A percentile compares a stretch with the other conserved stretches of the same genome.
phyloP scores from a whole-genome alignment of 2,888 invertebrate species.

The Cheilosia soror region DNA sequence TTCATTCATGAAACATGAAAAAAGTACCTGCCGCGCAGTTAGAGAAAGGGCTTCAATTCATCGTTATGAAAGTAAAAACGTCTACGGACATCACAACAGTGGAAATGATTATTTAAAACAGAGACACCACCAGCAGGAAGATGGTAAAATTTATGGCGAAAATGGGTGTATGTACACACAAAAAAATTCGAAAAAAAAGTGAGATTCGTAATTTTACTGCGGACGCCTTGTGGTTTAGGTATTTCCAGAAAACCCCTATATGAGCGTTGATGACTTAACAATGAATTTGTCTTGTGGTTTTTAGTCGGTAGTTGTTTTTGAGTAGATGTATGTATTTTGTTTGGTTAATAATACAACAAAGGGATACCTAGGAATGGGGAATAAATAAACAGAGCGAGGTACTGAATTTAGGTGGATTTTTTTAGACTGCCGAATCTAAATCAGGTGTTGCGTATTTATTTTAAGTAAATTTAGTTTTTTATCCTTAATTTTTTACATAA shows the following conservation, averaged over 20 bases:
- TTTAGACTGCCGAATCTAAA: not conserved
- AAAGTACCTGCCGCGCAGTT: constrained; percentile 6
- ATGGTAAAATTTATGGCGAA: constrained; percentile 53
- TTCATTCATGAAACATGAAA: constrained; percentile 30
- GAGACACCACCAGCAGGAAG: constrained; percentile 17
- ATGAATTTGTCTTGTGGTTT: constrained; percentile 68
- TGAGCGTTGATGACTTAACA: constrained; percentile 67
- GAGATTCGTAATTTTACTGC: constrained; percentile 61
- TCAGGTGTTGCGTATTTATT: no score
- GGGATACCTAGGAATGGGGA: constrained; percentile 2
- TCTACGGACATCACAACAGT: constrained; percentile 39
- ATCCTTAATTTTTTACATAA: no score
- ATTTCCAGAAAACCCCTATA: constrained; percentile 28
- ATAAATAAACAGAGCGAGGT: not conserved
- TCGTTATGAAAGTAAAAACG: constrained; percentile 9
- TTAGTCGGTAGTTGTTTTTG: constrained; percentile 1
- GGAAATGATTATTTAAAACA: constrained; percentile 57
- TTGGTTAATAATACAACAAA: not conserved
- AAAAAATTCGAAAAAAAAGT: constrained; percentile 18
- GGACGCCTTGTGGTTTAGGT: constrained; percentile 67
- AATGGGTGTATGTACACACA: not conserved
- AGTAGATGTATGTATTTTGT: not conserved
- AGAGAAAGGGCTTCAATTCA: constrained; percentile 32
- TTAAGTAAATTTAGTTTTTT: no score
- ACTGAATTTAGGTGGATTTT: not conserved